A percentile compares a stretch with the other conserved stretches of the same genome.
These are phyloP conservation scores for Tillus elongatus DNA, from an alignment of 2,888 invertebrate genomes.

Conservation along the genomic window DNA sequence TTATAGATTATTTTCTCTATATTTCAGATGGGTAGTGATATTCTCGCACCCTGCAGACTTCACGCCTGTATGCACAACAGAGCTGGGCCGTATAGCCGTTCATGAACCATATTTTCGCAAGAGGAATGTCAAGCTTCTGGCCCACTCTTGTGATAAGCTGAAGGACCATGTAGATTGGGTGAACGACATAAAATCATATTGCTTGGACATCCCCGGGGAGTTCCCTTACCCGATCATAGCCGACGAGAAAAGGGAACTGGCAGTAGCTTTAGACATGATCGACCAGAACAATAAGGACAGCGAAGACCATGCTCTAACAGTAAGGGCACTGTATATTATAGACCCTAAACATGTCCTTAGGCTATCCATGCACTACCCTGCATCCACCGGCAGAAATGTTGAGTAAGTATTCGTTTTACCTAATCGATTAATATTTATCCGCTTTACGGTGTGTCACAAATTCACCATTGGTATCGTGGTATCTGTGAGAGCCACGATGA, in stretches of 20 bases:
- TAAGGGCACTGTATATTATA: conserved; percentile 69
- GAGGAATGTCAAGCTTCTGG: conserved; percentile 65
- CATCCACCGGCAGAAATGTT: conserved; percentile 78
- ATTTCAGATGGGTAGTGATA: conserved; percentile 69
- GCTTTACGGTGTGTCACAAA: too few relatives aligned
- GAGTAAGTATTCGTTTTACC: conserved; percentile 50
- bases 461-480: too few relatives aligned
- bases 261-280: conserved; percentile 67
- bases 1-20: too few relatives aligned
- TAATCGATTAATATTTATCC: too few relatives aligned
- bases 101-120: conserved; percentile 60
- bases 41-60: conserved; percentile 86
- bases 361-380: conserved; percentile 74
- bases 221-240: conserved; percentile 79
- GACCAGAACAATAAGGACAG: conserved; percentile 62
- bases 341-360: conserved; percentile 72
- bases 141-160: conserved; percentile 69
- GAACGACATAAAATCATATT: conserved; percentile 59
- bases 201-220: conserved; percentile 57
- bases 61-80: conserved; percentile 86
- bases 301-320: conserved; percentile 58
- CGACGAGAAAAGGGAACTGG: conserved; percentile 62
- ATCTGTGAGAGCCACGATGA: too few relatives aligned
- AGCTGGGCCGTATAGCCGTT: conserved; percentile 66
- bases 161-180: conserved; percentile 70